Evolutionary conservation across 2,888 invertebrate species (phyloP).

Genomic region (Drosophila kanekoi): DNA sequence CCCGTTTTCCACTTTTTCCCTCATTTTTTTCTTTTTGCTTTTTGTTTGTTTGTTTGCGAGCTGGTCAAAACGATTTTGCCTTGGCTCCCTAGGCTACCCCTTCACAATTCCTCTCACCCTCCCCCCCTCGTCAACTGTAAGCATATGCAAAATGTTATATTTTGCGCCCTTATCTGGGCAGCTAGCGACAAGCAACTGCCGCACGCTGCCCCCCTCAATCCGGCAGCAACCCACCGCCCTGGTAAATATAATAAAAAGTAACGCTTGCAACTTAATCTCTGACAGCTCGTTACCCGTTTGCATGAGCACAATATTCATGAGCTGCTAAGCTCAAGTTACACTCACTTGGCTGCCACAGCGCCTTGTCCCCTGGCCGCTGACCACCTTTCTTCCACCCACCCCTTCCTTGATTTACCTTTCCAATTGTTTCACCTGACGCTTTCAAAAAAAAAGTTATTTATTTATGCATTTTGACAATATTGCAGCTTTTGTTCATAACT

Average conservation of each 20-base stretch:
- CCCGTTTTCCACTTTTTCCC: constrained; percentile 13
- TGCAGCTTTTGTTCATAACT: constrained; percentile 57
- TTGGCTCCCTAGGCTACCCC: constrained; percentile 41
- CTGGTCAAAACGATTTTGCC: constrained; percentile 81
- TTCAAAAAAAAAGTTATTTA: constrained; percentile 42
- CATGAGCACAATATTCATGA: constrained; percentile 82
- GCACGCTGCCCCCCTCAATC: background rate
- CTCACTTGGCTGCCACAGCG: constrained; percentile 52
- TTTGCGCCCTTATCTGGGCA: constrained; percentile 72
- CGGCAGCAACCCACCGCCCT: constrained; percentile 18
- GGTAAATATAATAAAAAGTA: constrained; percentile 81
- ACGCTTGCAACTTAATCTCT: constrained; percentile 82
- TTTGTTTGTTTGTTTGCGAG: constrained; percentile 58
- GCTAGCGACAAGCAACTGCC: constrained; percentile 50
- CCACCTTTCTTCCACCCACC: background rate
- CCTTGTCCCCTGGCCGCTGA: constrained; percentile 1
- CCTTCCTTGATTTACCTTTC: constrained; percentile 11
- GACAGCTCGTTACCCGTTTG: constrained; percentile 81
- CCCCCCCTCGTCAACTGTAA: constrained; percentile 35
- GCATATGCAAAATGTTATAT: constrained; percentile 79
- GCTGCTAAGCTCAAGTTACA: constrained; percentile 82
- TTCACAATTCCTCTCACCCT: background rate
- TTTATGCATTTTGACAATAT: constrained; percentile 70
- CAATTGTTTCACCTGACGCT: constrained; percentile 67
- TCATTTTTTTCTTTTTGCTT: constrained; percentile 28